Evolutionary conservation across 1,140 invertebrate species (phyloP).

Genomic region (Drosophila equinoxialis): DNA sequence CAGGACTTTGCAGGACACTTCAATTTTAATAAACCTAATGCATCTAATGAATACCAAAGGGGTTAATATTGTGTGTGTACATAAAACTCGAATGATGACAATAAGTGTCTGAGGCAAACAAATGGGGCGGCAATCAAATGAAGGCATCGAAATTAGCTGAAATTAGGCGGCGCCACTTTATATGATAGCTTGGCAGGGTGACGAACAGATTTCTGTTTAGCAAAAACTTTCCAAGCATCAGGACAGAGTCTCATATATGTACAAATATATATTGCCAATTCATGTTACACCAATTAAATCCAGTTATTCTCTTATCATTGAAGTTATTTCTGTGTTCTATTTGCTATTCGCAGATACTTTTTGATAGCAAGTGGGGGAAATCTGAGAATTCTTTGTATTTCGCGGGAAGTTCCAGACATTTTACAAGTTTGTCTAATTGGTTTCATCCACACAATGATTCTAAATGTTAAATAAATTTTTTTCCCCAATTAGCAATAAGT

Average conservation of each 20-base stretch:
- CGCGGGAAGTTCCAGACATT: not conserved
- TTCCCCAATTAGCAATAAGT: too few relatives aligned
- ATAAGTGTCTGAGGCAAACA: conserved; percentile 62
- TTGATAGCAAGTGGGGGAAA: not conserved
- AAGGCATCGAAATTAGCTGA: conserved; percentile 57
- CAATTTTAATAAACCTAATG: conserved; percentile 69
- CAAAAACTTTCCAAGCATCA: not conserved
- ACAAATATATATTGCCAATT: conserved; percentile 1
- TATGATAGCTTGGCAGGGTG: conserved; percentile 50
- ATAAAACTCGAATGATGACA: conserved; percentile 37
- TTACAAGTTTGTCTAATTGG: conserved; percentile 9
- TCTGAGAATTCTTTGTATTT: not conserved
- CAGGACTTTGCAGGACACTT: not conserved
- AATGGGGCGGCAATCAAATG: conserved; percentile 59
- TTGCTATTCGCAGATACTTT: conserved; percentile 8
- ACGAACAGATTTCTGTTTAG: conserved; percentile 27
- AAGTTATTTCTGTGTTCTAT: not conserved
- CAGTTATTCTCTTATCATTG: conserved; percentile 2
- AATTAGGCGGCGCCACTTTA: conserved; percentile 46
- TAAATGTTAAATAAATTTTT: not conserved
- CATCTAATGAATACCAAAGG: conserved; percentile 51
- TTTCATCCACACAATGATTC: not conserved
- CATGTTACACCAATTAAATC: conserved; percentile 10
- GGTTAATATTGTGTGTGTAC: conserved; percentile 56
- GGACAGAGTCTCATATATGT: too few relatives aligned